These are phyloP conservation scores for Umimayanthus kanabou DNA, from an alignment of 92 coral and sea anemone species.

Conservation along the genomic window DNA sequence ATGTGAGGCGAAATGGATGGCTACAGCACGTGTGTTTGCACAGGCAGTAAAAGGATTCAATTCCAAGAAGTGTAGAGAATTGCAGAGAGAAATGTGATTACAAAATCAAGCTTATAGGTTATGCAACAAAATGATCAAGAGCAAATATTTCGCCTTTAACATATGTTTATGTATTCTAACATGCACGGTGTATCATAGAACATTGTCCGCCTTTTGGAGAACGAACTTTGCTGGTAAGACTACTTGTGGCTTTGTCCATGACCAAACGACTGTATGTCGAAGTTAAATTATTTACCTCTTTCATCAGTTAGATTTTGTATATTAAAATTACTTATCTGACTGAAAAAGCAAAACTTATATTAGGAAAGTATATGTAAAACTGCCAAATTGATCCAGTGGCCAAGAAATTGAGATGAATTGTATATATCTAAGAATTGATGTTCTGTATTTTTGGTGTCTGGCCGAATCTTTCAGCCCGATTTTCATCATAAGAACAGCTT, in stretches of 20 bases:
- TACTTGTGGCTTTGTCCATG: not conserved
- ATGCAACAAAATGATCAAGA: not conserved
- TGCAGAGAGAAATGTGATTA: not conserved
- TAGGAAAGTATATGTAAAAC: not conserved
- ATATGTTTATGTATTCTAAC: not conserved
- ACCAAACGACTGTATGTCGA: too few relatives aligned
- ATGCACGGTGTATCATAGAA: not conserved
- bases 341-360: not conserved
- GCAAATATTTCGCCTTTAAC: not conserved
- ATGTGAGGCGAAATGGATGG: too few relatives aligned
- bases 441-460: not conserved
- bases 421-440: not conserved
- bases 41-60: too few relatives aligned
- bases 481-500: slow-evolving; percentile 2
- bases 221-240: not conserved
- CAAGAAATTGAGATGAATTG: not conserved
- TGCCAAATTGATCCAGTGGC: not conserved
- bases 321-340: too few relatives aligned
- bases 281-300: too few relatives aligned
- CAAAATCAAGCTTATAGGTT: not conserved
- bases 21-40: not conserved
- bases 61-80: not conserved
- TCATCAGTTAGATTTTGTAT: not conserved
- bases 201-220: not conserved
- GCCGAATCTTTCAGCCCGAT: not conserved